Evolutionary conservation across 2,113 vertebrate genomes (phyloP), one percentile per base, ranked within the genome.

Genomic region (Ceyx margarethae): DNA sequence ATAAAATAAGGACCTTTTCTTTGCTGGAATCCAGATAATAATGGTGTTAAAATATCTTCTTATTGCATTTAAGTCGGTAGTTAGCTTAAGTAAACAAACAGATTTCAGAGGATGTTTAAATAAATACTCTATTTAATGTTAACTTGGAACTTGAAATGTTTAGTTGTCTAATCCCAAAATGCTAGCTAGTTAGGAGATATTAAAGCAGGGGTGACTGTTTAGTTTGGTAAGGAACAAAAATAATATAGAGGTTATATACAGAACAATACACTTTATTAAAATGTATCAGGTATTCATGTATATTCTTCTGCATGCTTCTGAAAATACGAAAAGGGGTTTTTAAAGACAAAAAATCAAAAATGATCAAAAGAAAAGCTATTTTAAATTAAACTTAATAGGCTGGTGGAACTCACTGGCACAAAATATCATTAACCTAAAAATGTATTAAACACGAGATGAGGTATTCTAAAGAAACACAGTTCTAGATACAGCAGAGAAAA

Each of bases 1-100:
- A 97, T 95, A 96, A 95, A 97, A 56, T 78, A 96, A 95, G 93
- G 71, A 93, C 91, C 57, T 95, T 96, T 92, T 94, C 73, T 89
- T 96, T 97, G 96, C 96, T 96, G 89, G n/a, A 96, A 95, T 97
- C 96, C 97, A 98, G 74, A 92, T 94, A 77, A 94, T 96, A 97
- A 97, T 96, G 94, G 91, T 94, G 93, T 96, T 97, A 96, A 97
- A 97, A 97, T 94, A 94, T 57, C 62, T 96, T 96, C 96, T 97
- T 95, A 96, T 75, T 96, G 61, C 90, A 28, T 97, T 97, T 95
- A 97, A 97, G 94, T 95, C 94, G 94, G 94, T 90, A 93, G 95
- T 95, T 95, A 97, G 95, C 96, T 97, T 97, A 97, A 98, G 54
- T 42, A 97, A 96, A 97, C 90, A 97, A 97, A 97, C 83, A 94